Evolutionary conservation across 92 coral and sea anemone species (phyloP), one percentile per base, ranked within the genome.

Genomic region (Epizoanthus illoricatus): DNA sequence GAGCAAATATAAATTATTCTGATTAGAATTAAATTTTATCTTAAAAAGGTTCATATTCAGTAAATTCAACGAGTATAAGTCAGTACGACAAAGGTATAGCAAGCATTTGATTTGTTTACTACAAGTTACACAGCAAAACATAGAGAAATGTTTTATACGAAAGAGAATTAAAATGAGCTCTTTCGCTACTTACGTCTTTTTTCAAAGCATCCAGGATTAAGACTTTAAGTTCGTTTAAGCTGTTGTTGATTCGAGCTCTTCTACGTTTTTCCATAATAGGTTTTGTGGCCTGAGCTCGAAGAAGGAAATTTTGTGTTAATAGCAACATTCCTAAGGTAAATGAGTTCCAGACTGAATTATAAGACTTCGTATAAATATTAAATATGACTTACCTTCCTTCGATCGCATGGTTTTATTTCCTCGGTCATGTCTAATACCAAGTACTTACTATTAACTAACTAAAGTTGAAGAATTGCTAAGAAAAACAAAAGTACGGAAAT

Each of bases 191-290:
- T 79, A 92, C 96, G 64, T 92, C 96, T 82, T 90, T 90, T 89
- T 87, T 89, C 78, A 86, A 47, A 55, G 92, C 92, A 17, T 92
- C 96, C 43, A 92, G 86, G 43, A 92, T 90, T 18, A 92, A 74
- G 52, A 79, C 42, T 79, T 92, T 92, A 4, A 92, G 74, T 73
- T 92, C 96, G 81, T 92, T 89, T 36, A 92, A 75, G 55, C 96
- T 92, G 73, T 82, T 88, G 84, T 92, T 92, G 67, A 92, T 92
- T 59, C 96, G 75, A 12, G 92, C 96, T 66, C 96, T 74, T 65
- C 96, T 57, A 4, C 91, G 81, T 65, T 92, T 92, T 73, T 92
- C 96, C 96, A 92, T 92, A 67, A 92, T 87, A 36, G 96, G 96
- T 69, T 92, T 92, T 23, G 96, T 89, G 0, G 96, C 90, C 96